Base-by-base conservation (phyloP, 2,797 vertebrate species). In the Vireo griseus region DNA sequence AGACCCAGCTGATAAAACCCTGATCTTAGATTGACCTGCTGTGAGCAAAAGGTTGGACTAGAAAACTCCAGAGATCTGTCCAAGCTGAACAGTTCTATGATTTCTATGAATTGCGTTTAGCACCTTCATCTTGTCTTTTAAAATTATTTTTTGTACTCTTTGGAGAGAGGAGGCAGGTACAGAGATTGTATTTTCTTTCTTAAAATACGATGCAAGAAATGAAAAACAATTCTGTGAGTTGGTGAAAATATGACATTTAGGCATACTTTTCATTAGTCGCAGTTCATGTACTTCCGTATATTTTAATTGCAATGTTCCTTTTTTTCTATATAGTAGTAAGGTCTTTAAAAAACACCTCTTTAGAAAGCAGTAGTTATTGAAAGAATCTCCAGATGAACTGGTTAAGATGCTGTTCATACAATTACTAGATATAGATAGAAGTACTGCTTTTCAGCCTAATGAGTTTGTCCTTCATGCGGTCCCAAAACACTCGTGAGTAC, bases 401-500 rank as follows among this genome's bases (percentile, higher is more conserved):
- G 40, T 69, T 76, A 87, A 91, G 55, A 69, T 71, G 63, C 26
- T 87, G 18, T 74, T 84, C 19, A 16, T 85, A 73, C 19, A 39
- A 31, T 69, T 83, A 52, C 17, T 79, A 82, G 62, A 24, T 66
- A 29, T 5, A 90, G 71, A 71, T 40, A 71, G 52, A 72, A 82
- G 47, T 45, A 45, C 20, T 73, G 29, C n/a, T 79, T 94, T 91
- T 85, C 55, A 80, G 52, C 18, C 52, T 79, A 37, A 59, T 52
- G 74, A 93, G 16, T 85, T 94, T 85, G 71, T 87, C 86, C 80
- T 95, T 86, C 71, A 28, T 71, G 33, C 19, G 57, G 74, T 79
- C 37, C 80, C 76, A 67, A 92, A 86, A 18, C 31, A 57, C 17
- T 55, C 19, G 2, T 1, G 24, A 93, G 57, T 66, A 63, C 73